Conservation (phyloP, 2,888 invertebrate species). For the Galerucella pusilla region DNA sequence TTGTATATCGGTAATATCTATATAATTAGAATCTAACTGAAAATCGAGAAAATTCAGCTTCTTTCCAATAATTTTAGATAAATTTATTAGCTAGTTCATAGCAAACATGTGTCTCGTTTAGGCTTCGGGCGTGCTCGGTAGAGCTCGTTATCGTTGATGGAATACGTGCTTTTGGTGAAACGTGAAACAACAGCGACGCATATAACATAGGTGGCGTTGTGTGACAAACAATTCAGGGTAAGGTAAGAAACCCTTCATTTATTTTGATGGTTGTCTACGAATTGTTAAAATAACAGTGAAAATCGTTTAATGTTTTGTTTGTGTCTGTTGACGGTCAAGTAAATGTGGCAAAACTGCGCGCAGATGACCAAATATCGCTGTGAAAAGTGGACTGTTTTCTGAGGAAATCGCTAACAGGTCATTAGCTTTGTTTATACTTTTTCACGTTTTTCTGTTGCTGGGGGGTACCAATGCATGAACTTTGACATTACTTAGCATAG, state of each 20-base stretch:
- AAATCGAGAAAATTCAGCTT: constrained; percentile 51
- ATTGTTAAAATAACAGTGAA: constrained; percentile 44
- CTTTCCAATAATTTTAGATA: constrained; percentile 54
- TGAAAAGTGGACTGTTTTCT: constrained; percentile 53
- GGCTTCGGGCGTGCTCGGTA: constrained; percentile 57
- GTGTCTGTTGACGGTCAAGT: constrained; percentile 34
- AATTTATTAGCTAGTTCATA: constrained; percentile 59
- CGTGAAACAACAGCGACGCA: constrained; percentile 62
- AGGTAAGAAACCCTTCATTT: constrained; percentile 65
- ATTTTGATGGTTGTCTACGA: constrained; percentile 59
- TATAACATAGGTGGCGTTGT: constrained; percentile 66
- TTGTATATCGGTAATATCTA: constrained; percentile 49
- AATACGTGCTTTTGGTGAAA: constrained; percentile 66
- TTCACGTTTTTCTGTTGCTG: constrained; percentile 39
- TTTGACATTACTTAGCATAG: constrained; percentile 31
- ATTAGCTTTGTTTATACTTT: constrained; percentile 64
- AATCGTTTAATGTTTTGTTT: constrained; percentile 51
- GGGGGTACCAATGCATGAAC: constrained; percentile 40
- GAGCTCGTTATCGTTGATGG: constrained; percentile 58
- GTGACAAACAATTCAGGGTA: constrained; percentile 62
- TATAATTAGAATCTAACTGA: constrained; percentile 51
- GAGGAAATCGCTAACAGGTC: constrained; percentile 66
- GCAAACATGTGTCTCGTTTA: constrained; percentile 60
- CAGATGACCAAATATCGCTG: constrained; percentile 45
- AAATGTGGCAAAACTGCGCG: constrained; percentile 32